These are phyloP conservation scores for Drosophila miranda DNA, from an alignment of 1,140 invertebrate genomes.

Conservation along the genomic window DNA sequence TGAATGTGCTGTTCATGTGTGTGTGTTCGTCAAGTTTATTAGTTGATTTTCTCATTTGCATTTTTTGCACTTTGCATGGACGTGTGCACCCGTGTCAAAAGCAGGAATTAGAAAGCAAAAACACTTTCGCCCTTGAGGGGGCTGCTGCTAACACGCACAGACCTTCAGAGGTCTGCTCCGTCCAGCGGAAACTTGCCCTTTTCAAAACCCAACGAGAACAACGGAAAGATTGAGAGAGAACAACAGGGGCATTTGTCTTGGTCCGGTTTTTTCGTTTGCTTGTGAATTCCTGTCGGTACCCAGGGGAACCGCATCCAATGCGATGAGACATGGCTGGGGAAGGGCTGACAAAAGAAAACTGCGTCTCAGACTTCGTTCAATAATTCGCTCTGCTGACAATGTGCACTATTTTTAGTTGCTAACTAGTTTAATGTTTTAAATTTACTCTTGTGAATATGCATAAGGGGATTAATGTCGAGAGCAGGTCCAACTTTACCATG, in stretches of 20 bases:
- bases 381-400: not conserved
- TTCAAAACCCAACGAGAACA: conserved; percentile 8
- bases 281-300: not conserved
- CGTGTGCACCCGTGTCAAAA: conserved; percentile 8
- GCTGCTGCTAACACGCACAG: conserved; percentile 21
- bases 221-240: too few relatives aligned
- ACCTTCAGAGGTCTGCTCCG: conserved; percentile 15
- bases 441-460: too few relatives aligned
- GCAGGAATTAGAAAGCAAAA: conserved; percentile 17
- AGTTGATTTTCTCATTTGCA: conserved; percentile 26
- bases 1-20: too few relatives aligned
- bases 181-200: conserved; percentile 23
- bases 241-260: conserved; percentile 10
- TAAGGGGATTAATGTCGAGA: too few relatives aligned
- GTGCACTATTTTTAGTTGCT: too few relatives aligned
- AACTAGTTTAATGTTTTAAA: too few relatives aligned
- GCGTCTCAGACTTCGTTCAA: not conserved
- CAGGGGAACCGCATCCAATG: not conserved
- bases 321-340: not conserved
- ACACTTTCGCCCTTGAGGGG: conserved; percentile 21
- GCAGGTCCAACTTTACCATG: too few relatives aligned
- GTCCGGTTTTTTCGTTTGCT: conserved; percentile 4
- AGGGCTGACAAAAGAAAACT: not conserved
- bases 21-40: conserved; percentile 4
- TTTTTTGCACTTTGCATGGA: conserved; percentile 19